phyloP scores from a whole-genome alignment of 2,113 vertebrate species.

The Rallus limicola region DNA sequence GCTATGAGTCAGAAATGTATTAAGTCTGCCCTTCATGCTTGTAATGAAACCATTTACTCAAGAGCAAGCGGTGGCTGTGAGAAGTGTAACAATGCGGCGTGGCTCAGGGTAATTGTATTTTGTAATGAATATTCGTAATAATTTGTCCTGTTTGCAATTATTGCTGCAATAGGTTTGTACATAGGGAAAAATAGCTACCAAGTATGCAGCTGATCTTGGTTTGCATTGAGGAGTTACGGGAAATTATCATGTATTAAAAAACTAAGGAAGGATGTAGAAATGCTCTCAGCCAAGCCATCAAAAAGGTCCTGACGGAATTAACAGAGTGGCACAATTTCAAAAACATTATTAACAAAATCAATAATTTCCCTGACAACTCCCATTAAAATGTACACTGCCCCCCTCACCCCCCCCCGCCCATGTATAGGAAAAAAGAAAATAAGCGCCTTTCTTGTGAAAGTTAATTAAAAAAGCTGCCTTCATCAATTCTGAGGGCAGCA shows the following conservation, averaged over 20 bases:
- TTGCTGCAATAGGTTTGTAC: slow-evolving; percentile 8
- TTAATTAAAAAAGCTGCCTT: slow-evolving; percentile 52
- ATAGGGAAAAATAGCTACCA: slow-evolving; percentile 5
- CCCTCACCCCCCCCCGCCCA: background rate
- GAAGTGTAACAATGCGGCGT: background rate
- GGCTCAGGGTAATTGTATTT: background rate
- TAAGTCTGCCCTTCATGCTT: slow-evolving; percentile 56
- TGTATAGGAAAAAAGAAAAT: background rate
- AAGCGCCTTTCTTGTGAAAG: slow-evolving; percentile 23
- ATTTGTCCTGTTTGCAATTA: slow-evolving; percentile 44
- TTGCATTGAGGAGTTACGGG: background rate
- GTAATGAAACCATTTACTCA: slow-evolving; percentile 61
- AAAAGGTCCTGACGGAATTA: slow-evolving; percentile 51
- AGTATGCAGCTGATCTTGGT: background rate
- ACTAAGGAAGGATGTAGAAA: slow-evolving; percentile 34
- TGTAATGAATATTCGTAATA: slow-evolving; percentile 33
- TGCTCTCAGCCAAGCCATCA: slow-evolving; percentile 7
- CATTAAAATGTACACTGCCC: slow-evolving; percentile 57
- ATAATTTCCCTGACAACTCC: slow-evolving; percentile 51
- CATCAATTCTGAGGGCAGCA: slow-evolving; percentile 31
- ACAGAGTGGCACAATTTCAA: slow-evolving; percentile 62
- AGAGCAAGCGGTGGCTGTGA: background rate
- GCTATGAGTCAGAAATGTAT: slow-evolving; percentile 20
- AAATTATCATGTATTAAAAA: slow-evolving; percentile 45
- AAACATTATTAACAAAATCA: slow-evolving; percentile 66